These are phyloP conservation scores for Troilus luridus DNA, from an alignment of 2,888 invertebrate genomes.

Conservation along the genomic window DNA sequence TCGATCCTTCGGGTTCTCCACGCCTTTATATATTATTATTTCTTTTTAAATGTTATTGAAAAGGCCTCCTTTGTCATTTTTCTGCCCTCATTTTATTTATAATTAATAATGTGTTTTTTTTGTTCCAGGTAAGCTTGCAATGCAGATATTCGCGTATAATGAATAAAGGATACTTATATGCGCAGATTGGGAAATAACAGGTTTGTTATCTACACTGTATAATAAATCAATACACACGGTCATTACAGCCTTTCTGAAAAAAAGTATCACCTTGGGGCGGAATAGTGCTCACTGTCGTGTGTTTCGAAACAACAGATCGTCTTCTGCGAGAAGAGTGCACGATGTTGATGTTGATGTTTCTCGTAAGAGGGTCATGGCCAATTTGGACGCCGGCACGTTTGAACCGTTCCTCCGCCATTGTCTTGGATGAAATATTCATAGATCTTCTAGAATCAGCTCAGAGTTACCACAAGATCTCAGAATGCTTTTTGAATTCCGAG, in stretches of 20 bases:
- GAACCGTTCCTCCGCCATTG: not conserved
- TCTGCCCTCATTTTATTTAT: not conserved
- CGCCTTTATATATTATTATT: too few species aligned
- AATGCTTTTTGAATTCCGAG: not conserved
- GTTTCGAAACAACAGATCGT: not conserved
- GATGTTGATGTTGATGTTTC: not conserved
- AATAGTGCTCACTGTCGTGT: not conserved
- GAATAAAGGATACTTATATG: not conserved
- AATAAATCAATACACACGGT: not conserved
- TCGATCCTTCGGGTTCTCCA: too few species aligned
- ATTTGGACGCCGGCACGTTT: not conserved
- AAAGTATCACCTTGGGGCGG: constrained; percentile 18
- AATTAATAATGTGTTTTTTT: not conserved
- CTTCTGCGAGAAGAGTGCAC: not conserved
- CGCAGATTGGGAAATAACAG: not conserved
- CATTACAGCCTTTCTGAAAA: not conserved
- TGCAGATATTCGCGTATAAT: not conserved
- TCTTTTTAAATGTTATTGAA: too few species aligned
- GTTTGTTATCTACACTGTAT: not conserved
- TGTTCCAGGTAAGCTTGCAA: not conserved
- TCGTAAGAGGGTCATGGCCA: constrained; percentile 19
- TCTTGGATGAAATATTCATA: not conserved
- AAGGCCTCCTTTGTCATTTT: too few species aligned
- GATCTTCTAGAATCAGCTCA: not conserved
- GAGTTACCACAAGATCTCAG: not conserved